A percentile compares a stretch with the other conserved stretches of the same genome.
Evolutionary conservation across 2,797 vertebrate genomes (phyloP).

Genomic region (Halcyon chelicuti): DNA sequence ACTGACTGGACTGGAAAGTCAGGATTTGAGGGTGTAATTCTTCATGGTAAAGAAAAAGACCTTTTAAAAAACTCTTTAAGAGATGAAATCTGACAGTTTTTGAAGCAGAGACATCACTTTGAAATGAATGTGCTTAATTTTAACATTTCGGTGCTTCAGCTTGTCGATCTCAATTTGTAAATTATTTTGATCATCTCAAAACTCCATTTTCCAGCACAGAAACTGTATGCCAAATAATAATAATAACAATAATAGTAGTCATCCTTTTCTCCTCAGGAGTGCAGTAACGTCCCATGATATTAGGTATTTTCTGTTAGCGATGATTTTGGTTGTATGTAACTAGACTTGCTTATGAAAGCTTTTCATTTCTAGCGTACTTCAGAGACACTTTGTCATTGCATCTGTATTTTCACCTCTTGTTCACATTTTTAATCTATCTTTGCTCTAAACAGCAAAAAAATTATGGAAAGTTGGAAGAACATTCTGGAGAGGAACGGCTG

Average conservation of each 20-base stretch:
- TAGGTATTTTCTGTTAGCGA: background rate
- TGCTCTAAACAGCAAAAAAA: background rate
- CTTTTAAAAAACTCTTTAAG: background rate
- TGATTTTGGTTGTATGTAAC: background rate
- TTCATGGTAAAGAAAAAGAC: conserved; percentile 16
- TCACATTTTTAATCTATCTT: background rate
- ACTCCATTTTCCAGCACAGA: background rate
- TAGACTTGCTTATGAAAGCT: background rate
- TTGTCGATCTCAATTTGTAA: conserved; percentile 32
- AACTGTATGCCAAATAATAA: background rate
- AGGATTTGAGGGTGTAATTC: background rate
- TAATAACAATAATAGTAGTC: background rate
- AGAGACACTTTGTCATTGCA: background rate
- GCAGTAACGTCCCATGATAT: background rate
- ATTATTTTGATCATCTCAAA: conserved; percentile 27
- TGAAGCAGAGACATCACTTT: background rate
- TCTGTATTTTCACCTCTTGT: background rate
- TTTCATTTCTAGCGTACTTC: background rate
- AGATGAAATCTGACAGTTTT: conserved; percentile 39
- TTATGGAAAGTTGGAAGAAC: background rate
- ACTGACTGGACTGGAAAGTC: background rate
- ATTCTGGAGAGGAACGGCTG: background rate
- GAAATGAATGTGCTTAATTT: background rate
- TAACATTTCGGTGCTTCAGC: conserved; percentile 1
- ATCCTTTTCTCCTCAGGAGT: background rate